Conservation (phyloP, 2,888 invertebrate genomes). For the Tridacna crocea region DNA sequence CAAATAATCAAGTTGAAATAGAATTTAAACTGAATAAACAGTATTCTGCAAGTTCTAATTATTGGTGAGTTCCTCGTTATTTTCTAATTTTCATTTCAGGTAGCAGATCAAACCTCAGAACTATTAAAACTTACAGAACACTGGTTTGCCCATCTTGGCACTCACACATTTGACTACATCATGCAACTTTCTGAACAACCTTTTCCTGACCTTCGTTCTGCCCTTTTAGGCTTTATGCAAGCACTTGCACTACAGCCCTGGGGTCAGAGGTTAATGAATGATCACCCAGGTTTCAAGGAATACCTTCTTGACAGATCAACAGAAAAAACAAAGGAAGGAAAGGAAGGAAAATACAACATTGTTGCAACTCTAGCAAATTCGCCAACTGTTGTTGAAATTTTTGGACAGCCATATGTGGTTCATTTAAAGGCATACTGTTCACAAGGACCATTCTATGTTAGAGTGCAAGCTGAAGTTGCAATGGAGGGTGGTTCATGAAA, state of each 20-base stretch:
- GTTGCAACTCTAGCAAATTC: slow-evolving; percentile 86
- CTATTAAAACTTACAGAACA: slow-evolving; percentile 85
- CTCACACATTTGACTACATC: slow-evolving; percentile 87
- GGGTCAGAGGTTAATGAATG: slow-evolving; percentile 91
- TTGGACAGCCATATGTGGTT: slow-evolving; percentile 87
- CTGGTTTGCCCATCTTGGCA: slow-evolving; percentile 87
- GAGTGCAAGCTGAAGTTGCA: slow-evolving; percentile 90
- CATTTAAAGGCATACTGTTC: slow-evolving; percentile 89
- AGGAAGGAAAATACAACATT: slow-evolving; percentile 91
- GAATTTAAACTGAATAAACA: background rate
- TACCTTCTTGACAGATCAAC: slow-evolving; percentile 91
- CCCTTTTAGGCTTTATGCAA: slow-evolving; percentile 88
- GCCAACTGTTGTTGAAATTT: slow-evolving; percentile 84
- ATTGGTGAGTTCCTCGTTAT: too few species aligned
- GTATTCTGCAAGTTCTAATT: too few species aligned
- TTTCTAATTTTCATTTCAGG: slow-evolving; percentile 65
- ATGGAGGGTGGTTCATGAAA: slow-evolving; percentile 87
- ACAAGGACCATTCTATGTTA: slow-evolving; percentile 92
- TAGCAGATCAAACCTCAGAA: slow-evolving; percentile 84
- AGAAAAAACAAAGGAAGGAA: slow-evolving; percentile 89
- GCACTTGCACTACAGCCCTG: slow-evolving; percentile 90
- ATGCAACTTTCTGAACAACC: slow-evolving; percentile 90
- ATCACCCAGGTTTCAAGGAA: slow-evolving; percentile 91
- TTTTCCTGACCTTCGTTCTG: slow-evolving; percentile 91
- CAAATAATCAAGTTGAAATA: background rate